phyloP scores from a whole-genome alignment of 2,888 invertebrate genomes.

The Acanthosoma haemorrhoidale region DNA sequence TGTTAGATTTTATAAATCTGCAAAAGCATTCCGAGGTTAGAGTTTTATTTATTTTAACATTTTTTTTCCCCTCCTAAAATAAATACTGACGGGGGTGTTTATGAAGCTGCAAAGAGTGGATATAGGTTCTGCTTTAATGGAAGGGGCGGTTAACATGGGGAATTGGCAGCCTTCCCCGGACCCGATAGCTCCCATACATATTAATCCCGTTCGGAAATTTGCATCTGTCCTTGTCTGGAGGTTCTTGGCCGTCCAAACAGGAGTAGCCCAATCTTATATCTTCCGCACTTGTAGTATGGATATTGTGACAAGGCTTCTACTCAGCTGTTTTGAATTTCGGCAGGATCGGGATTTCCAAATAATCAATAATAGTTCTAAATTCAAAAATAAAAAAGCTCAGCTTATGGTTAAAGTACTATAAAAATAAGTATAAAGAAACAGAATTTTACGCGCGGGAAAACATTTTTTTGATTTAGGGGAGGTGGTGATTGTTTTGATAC shows the following conservation, averaged over 20 bases:
- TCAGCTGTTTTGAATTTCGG: too few species aligned
- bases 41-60: not conserved
- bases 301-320: too few species aligned
- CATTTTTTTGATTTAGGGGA: too few species aligned
- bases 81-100: not conserved
- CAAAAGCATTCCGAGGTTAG: conserved; percentile 10
- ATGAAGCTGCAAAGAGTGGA: conserved; percentile 3
- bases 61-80: not conserved
- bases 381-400: too few species aligned
- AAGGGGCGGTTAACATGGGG: not conserved
- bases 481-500: too few species aligned
- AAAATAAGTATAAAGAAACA: too few species aligned
- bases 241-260: not conserved
- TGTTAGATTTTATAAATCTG: conserved; percentile 10
- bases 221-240: conserved; percentile 6
- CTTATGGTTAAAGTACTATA: too few species aligned
- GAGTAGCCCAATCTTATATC: not conserved
- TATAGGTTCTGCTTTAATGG: conserved; percentile 1
- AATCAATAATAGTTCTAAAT: too few species aligned
- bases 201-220: conserved; percentile 1
- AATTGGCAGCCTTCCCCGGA: conserved; percentile 1
- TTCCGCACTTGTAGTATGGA: too few species aligned
- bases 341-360: too few species aligned
- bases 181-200: not conserved
- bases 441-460: too few species aligned